These are phyloP conservation scores for Dasyurus viverrinus DNA, from an alignment of 2,113 vertebrate genomes.

Conservation along the genomic window DNA sequence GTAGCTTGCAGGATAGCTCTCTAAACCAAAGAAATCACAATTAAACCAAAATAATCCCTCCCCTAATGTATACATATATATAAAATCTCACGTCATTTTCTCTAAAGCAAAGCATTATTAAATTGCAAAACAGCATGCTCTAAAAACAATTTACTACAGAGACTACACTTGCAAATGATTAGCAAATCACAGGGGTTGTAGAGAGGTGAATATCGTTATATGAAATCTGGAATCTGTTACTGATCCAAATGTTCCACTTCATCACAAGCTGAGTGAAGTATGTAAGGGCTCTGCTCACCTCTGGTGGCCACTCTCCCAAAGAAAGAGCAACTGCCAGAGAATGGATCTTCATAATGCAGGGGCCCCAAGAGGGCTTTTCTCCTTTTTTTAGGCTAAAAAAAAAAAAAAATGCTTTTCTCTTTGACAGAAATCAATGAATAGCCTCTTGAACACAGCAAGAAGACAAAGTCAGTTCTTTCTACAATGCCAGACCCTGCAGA, in stretches of 20 bases:
- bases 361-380: constrained; percentile 73
- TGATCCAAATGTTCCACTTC: constrained; percentile 79
- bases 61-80: neutral
- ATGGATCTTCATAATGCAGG: constrained; percentile 84
- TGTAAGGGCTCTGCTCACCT: constrained; percentile 75
- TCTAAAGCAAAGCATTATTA: constrained; percentile 23
- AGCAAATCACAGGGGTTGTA: constrained; percentile 54
- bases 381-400: constrained; percentile 65
- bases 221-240: constrained; percentile 78
- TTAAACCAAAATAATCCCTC: neutral
- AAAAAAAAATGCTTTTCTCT: constrained; percentile 75
- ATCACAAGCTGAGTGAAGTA: constrained; percentile 80
- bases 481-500: constrained; percentile 63
- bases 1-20: neutral
- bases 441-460: constrained; percentile 82
- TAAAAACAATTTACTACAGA: constrained; percentile 29
- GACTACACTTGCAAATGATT: constrained; percentile 13
- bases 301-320: constrained; percentile 80
- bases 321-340: constrained; percentile 81
- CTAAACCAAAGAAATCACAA: neutral
- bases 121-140: neutral
- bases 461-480: constrained; percentile 69
- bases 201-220: constrained; percentile 67
- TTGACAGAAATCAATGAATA: constrained; percentile 82
- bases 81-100: neutral